phyloP scores from a whole-genome alignment of 2,113 vertebrate species.

The Platycercus adscitus region DNA sequence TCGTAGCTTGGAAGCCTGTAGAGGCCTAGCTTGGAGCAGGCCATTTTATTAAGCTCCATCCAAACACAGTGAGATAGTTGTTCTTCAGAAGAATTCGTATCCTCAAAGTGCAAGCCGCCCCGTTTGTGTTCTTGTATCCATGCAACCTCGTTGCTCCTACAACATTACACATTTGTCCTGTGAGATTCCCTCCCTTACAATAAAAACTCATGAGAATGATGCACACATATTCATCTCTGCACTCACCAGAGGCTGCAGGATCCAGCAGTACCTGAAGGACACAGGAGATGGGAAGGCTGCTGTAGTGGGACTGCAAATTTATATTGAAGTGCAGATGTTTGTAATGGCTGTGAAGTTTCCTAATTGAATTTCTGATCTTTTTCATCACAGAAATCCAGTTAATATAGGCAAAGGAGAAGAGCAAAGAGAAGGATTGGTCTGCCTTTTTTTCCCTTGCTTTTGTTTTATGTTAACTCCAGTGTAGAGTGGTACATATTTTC shows the following conservation, averaged over 20 bases:
- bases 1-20: conserved; percentile 26
- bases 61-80: conserved; percentile 38
- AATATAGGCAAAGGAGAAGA: neutral
- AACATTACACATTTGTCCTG: conserved; percentile 56
- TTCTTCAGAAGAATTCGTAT: neutral
- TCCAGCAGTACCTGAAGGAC: neutral
- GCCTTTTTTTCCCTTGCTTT: no score
- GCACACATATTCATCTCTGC: neutral
- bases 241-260: neutral
- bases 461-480: neutral
- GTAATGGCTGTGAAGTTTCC: neutral
- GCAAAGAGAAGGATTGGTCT: neutral
- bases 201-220: conserved; percentile 48
- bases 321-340: neutral
- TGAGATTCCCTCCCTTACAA: conserved; percentile 55
- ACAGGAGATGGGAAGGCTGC: neutral
- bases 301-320: neutral
- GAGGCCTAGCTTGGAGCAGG: conserved; percentile 43
- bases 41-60: conserved; percentile 46
- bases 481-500: neutral
- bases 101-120: conserved; percentile 21
- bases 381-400: conserved; percentile 19
- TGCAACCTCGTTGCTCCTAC: conserved; percentile 56
- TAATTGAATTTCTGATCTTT: conserved; percentile 36
- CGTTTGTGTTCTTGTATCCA: conserved; percentile 58